These are phyloP conservation scores for Colaptes auratus DNA, from an alignment of 2,113 vertebrate genomes.

Conservation along the genomic window DNA sequence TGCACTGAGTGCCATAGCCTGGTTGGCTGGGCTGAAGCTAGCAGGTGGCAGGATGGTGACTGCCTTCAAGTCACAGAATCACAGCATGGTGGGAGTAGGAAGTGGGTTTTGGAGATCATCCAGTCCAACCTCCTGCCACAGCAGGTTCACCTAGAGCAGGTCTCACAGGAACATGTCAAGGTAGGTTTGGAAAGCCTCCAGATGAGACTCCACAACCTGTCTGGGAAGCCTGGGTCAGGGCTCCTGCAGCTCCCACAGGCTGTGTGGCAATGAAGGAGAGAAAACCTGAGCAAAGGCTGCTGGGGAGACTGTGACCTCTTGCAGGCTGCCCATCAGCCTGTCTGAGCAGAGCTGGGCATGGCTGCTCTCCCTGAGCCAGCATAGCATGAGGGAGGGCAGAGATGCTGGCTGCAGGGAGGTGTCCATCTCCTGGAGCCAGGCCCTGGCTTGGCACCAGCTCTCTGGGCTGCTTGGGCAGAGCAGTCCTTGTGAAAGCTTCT, in stretches of 20 bases:
- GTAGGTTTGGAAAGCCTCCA: no score
- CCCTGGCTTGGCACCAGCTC: neutral
- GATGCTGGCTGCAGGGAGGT: neutral
- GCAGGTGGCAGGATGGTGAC: neutral
- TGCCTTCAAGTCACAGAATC: neutral
- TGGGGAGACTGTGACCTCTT: accelerated
- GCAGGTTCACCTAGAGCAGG: no score
- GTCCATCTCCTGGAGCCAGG: neutral
- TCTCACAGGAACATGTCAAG: no score
- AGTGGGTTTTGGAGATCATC: no score
- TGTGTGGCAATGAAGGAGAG: accelerated
- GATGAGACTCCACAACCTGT: no score
- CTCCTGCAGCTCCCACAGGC: neutral
- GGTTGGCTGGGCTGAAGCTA: accelerated
- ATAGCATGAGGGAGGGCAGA: accelerated
- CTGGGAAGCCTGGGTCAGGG: no score
- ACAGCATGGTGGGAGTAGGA: no score
- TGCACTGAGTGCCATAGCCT: neutral
- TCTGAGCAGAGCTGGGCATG: accelerated
- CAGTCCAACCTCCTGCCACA: no score
- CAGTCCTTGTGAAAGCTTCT: neutral
- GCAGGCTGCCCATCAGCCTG: neutral
- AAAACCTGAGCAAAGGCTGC: neutral
- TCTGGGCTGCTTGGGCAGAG: neutral
- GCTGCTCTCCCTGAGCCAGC: accelerated